These are phyloP conservation scores for Oxystoma pomonae DNA, from an alignment of 2,888 invertebrate genomes.

Conservation along the genomic window DNA sequence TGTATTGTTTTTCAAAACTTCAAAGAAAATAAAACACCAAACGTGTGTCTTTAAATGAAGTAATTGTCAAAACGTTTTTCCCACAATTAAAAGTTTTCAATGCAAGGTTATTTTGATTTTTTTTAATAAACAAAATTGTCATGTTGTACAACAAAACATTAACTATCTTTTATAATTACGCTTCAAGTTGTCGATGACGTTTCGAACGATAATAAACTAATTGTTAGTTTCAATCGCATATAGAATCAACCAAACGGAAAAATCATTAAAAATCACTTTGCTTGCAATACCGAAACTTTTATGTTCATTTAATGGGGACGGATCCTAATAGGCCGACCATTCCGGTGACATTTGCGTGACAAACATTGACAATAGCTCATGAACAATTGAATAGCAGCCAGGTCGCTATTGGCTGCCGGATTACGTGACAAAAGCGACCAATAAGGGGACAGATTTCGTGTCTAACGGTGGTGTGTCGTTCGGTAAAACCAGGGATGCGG, in stretches of 20 bases:
- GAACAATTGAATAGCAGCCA: slow-evolving; percentile 36
- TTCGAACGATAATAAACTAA: neutral
- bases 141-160: neutral
- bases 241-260: neutral
- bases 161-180: neutral
- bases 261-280: slow-evolving; percentile 1
- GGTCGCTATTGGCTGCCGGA: slow-evolving; percentile 36
- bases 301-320: neutral
- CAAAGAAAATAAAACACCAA: too few species aligned
- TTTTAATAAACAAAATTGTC: neutral
- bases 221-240: neutral
- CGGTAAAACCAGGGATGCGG: neutral
- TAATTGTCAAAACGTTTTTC: neutral
- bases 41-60: neutral
- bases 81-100: neutral
- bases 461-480: neutral
- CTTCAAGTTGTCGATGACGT: neutral
- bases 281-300: neutral
- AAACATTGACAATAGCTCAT: slow-evolving; percentile 41
- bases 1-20: too few species aligned
- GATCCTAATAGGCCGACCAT: slow-evolving; percentile 21
- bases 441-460: slow-evolving; percentile 31
- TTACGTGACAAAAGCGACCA: slow-evolving; percentile 43
- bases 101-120: neutral
- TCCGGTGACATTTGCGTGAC: slow-evolving; percentile 39